Percentiles rank a stretch among this genome's conserved stretches.
Evolutionary conservation across 2,797 vertebrate genomes (phyloP).

Genomic region (Kryptopterus vitreolus): DNA sequence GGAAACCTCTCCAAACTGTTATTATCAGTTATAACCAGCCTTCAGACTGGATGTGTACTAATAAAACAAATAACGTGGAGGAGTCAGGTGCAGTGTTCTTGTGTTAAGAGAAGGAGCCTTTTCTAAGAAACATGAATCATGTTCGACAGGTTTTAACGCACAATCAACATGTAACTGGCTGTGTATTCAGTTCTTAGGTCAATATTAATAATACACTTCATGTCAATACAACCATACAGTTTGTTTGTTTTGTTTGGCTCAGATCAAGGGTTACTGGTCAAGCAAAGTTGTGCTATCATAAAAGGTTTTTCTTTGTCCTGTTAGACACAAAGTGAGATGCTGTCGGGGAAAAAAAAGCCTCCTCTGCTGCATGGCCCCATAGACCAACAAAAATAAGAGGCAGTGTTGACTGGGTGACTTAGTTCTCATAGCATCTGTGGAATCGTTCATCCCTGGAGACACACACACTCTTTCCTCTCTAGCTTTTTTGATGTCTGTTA

Average conservation of each 20-base stretch:
- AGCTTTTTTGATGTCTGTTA: constrained; percentile 22
- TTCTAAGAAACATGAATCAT: background rate
- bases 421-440: background rate
- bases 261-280: background rate
- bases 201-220: constrained; percentile 9
- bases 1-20: background rate
- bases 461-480: background rate
- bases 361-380: too few species aligned
- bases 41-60: background rate
- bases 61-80: background rate
- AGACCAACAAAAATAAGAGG: background rate
- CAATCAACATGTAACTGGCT: background rate
- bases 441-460: constrained; percentile 22
- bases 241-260: background rate
- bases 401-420: background rate
- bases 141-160: constrained; percentile 31
- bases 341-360: constrained; percentile 21
- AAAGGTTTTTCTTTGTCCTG: constrained; percentile 3
- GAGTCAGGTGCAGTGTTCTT: background rate
- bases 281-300: background rate
- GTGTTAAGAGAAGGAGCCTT: background rate
- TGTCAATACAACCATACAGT: background rate
- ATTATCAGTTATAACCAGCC: background rate
- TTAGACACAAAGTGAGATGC: background rate
- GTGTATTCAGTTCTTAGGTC: constrained; percentile 25